Evolutionary conservation across 2,888 invertebrate genomes (phyloP), one percentile per base, ranked within the genome.

Genomic region (Drosophila niveifrons): DNA sequence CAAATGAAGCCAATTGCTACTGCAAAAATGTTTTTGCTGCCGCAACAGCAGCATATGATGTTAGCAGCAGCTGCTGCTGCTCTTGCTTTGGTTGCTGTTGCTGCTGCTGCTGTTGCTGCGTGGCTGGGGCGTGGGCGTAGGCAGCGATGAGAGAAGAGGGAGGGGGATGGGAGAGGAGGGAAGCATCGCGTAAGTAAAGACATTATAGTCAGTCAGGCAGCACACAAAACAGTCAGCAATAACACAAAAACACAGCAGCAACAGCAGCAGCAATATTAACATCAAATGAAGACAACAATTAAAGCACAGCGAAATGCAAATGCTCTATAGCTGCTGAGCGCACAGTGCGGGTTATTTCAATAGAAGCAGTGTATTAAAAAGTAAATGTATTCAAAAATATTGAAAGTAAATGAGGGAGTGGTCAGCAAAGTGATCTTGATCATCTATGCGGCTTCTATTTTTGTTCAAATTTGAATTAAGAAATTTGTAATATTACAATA

Each of bases 1-100:
- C 68, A 83, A 85, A 88, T 81, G 69, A 79, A 85, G 82, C 72
- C 81, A 85, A 85, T 87, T 84, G 87, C 87, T 82, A 84, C 83
- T 84, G 80, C 72, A 82, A 75, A 83, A 83, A 83, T 86, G 81
- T 75, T 77, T 57, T 62, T 61, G 68, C 63, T 59, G 75, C 75
- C 39, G 59, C 70, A 66, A 57, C 65, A 58, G 39, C 69, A 78
- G 55, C 76, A 76, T 81, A 71, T 84, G 74, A 81, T 74, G 79
- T 86, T 83, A 28, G 23, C 29, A 39, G 29, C 41, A 29, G 41
- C 39, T 13, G 46, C 34, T 8, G 36, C 39, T 28, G 44, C 23
- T 23, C 23, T 23, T 23, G 23, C 23, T 23, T 23, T 23, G 23
- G 23, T 6, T 23, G 23, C 23, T n/a, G 29, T 23, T 31, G 29